These are phyloP conservation scores for Paramormyrops kingsleyae DNA, from an alignment of 2,113 vertebrate species.

Conservation along the genomic window DNA sequence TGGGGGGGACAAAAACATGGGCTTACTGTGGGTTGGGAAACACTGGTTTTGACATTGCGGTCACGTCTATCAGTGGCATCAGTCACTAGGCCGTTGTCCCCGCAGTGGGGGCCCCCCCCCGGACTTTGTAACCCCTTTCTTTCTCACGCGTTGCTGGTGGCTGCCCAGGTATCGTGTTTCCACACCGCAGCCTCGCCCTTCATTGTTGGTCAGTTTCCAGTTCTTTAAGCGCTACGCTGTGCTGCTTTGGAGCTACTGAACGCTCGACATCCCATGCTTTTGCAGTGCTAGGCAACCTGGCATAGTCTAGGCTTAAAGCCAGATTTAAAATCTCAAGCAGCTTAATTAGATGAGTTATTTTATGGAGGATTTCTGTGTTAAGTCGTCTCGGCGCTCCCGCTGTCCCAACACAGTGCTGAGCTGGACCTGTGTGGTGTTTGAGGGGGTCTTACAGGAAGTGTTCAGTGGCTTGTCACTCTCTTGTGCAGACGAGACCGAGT, in stretches of 20 bases:
- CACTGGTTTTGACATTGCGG: too few species aligned
- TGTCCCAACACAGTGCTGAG: background rate
- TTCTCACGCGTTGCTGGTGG: background rate
- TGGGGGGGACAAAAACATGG: too few species aligned
- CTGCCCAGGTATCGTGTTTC: background rate
- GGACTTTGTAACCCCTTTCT: background rate
- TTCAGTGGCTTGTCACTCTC: constrained; percentile 14
- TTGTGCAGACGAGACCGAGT: constrained; percentile 87
- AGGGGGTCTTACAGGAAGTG: constrained; percentile 9
- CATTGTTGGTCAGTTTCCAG: background rate
- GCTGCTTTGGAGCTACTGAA: background rate
- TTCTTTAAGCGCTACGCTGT: background rate
- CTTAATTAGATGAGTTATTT: background rate
- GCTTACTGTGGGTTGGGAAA: too few species aligned
- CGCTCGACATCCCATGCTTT: background rate
- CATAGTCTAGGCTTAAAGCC: background rate
- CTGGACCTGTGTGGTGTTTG: background rate
- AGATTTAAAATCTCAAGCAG: background rate
- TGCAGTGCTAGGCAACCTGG: background rate
- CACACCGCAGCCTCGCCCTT: background rate
- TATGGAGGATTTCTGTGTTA: background rate
- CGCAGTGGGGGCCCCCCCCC: background rate
- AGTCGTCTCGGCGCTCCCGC: background rate
- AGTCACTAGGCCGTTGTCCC: background rate
- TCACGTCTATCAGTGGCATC: too few species aligned